Evolutionary conservation across 2,113 vertebrate genomes (phyloP).

Genomic region (Chiloscyllium plagiosum): DNA sequence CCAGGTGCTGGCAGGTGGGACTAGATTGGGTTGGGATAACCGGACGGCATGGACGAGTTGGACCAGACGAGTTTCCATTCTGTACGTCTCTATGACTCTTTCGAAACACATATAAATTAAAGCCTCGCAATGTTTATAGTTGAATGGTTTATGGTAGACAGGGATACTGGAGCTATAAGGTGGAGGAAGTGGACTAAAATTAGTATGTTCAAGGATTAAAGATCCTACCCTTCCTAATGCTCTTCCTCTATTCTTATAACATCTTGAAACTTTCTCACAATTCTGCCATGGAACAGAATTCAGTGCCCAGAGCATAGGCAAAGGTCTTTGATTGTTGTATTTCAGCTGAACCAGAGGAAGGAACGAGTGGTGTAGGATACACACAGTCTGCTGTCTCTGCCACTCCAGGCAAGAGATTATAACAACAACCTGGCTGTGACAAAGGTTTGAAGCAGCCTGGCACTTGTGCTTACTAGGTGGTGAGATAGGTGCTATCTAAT

Average conservation of each 20-base stretch:
- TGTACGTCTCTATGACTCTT: too few species aligned
- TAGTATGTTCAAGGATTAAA: not conserved
- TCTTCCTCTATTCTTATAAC: not conserved
- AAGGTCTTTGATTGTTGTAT: not conserved
- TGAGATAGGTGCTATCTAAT: not conserved
- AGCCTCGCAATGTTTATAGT: not conserved
- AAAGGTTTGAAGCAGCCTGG: not conserved
- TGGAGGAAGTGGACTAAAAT: not conserved
- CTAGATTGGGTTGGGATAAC: too few species aligned
- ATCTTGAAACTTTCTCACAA: not conserved
- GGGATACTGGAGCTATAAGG: not conserved
- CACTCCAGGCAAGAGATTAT: not conserved
- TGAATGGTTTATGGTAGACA: not conserved
- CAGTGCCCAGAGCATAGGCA: not conserved
- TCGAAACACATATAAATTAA: not conserved
- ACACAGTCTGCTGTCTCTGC: not conserved
- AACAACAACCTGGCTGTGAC: not conserved
- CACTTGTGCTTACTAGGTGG: not conserved
- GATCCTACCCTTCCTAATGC: not conserved
- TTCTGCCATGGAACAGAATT: not conserved
- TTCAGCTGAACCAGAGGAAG: not conserved
- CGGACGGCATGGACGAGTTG: too few species aligned
- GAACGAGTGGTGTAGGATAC: not conserved
- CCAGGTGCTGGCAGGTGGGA: too few species aligned
- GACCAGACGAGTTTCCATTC: too few species aligned